A percentile compares a stretch with the other conserved stretches of the same genome.
These are phyloP conservation scores for Ia io DNA, from an alignment of 2,113 vertebrate species.

Conservation along the genomic window DNA sequence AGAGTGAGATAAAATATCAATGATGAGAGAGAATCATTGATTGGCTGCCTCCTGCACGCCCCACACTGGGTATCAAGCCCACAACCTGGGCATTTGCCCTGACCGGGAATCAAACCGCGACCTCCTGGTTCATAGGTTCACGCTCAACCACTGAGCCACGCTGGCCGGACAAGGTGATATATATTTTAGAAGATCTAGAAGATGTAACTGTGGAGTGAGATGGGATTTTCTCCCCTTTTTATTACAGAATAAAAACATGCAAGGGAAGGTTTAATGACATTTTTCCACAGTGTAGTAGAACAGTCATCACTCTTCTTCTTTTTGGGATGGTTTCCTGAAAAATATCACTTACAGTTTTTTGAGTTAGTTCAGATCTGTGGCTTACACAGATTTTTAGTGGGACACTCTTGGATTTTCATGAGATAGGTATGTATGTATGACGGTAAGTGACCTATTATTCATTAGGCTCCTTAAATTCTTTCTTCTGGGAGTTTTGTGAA, in stretches of 20 bases:
- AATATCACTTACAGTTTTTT: neutral
- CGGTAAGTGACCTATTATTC: slow-evolving; percentile 9
- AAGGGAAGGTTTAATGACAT: neutral
- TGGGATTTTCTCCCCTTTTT: neutral
- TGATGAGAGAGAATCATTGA: too few relatives aligned
- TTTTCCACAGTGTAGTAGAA: neutral
- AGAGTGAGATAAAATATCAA: too few relatives aligned
- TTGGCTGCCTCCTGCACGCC: too few relatives aligned
- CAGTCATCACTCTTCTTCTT: neutral
- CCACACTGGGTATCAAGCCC: too few relatives aligned
- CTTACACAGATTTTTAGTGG: neutral
- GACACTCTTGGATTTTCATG: neutral
- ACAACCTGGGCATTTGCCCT: too few relatives aligned
- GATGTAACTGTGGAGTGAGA: neutral
- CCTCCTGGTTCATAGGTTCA: too few relatives aligned
- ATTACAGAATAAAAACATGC: neutral
- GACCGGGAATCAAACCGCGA: too few relatives aligned
- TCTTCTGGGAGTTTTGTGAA: slow-evolving; percentile 49
- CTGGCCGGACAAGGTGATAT: too few relatives aligned
- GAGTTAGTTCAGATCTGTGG: slow-evolving; percentile 29
- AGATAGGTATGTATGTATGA: neutral
- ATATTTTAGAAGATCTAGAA: slow-evolving; percentile 32
- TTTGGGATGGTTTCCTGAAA: neutral
- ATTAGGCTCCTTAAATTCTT: slow-evolving; percentile 25
- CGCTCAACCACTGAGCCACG: too few relatives aligned